phyloP scores from a whole-genome alignment of 1,140 invertebrate species.

The Macrobrachium rosenbergii region DNA sequence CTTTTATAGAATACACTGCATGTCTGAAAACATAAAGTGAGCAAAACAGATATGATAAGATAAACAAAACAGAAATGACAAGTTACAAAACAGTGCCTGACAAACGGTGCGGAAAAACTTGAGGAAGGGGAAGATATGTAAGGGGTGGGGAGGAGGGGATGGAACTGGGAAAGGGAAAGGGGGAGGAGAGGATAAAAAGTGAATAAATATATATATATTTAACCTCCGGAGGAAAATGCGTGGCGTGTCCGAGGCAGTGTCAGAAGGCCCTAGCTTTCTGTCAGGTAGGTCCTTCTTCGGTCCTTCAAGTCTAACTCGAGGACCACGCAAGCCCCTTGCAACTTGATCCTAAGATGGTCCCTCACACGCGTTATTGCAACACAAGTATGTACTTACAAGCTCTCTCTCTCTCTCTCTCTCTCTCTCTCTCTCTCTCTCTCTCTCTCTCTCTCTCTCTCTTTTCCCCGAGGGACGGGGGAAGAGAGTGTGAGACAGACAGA shows the following conservation, averaged over 20 bases:
- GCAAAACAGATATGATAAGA: neutral
- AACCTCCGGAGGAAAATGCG: neutral
- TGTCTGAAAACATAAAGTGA: no score
- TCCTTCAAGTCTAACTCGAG: no score
- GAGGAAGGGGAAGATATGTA: neutral
- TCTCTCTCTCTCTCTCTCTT: no score
- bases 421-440: no score
- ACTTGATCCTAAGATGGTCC: neutral
- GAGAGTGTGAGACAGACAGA: no score
- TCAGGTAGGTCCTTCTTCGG: no score
- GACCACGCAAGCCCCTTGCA: no score
- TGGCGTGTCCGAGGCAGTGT: no score
- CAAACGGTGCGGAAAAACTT: neutral
- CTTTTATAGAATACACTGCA: no score
- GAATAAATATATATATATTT: neutral
- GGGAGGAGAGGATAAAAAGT: neutral
- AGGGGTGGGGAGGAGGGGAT: neutral
- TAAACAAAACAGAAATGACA: neutral
- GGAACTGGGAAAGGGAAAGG: neutral
- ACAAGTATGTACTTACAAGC: constrained; percentile 13
- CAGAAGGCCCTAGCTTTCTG: no score
- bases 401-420: neutral
- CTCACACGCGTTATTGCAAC: constrained; percentile 4
- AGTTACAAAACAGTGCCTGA: neutral
- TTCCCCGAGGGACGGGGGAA: no score